phyloP scores from a whole-genome alignment of 2,113 vertebrate species.

The Aegotheles bennettii region DNA sequence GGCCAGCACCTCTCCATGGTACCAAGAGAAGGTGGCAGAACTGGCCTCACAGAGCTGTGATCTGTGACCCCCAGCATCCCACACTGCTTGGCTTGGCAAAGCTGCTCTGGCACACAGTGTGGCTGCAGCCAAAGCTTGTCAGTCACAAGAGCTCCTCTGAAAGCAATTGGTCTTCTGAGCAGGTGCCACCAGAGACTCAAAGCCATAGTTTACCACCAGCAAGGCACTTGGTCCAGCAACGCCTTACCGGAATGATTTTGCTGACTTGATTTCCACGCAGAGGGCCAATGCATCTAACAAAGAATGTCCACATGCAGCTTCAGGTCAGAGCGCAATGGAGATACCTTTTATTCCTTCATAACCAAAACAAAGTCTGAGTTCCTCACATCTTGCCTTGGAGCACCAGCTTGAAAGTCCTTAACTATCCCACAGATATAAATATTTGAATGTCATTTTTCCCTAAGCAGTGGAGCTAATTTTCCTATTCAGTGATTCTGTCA shows the following conservation, averaged over 20 bases:
- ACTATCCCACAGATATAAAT: not conserved
- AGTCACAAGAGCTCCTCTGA: not conserved
- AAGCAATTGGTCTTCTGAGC: not conserved
- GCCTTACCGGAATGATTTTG: not conserved
- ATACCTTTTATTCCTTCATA: not conserved
- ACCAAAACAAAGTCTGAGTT: not conserved
- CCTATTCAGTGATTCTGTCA: slow-evolving; percentile 28
- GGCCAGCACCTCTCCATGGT: rapidly evolving
- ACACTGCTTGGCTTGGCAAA: rapidly evolving
- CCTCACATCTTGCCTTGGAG: not conserved
- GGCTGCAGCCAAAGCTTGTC: not conserved
- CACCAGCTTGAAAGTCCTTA: not conserved
- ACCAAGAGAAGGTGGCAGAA: not conserved
- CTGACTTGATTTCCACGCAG: not conserved
- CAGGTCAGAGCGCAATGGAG: not conserved
- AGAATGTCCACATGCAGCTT: not conserved
- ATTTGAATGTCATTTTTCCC: not conserved
- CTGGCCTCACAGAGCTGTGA: rapidly evolving
- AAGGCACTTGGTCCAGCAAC: not conserved
- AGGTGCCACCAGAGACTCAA: not conserved
- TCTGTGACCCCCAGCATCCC: not conserved
- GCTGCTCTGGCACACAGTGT: not conserved
- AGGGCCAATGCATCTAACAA: not conserved
- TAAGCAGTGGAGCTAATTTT: slow-evolving; percentile 23
- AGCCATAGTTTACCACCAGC: not conserved